Conservation (phyloP, 2,888 invertebrate species). For the Hirtodrosophila duncani region DNA sequence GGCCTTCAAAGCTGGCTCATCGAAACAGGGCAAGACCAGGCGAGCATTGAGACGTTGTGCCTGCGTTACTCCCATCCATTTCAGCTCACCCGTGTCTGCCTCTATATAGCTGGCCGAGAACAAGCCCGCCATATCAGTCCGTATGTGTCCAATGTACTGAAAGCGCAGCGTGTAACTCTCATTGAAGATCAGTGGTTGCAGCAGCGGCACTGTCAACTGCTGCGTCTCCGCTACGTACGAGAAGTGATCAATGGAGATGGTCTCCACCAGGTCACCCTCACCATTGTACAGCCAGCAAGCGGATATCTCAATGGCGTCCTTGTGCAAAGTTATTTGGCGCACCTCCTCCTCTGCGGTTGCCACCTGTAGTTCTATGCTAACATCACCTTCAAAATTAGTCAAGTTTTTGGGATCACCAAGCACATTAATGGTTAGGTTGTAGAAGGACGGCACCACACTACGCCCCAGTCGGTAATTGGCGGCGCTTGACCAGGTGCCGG, state of each 20-base stretch:
- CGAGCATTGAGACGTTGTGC: slow-evolving; percentile 84
- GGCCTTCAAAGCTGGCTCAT: slow-evolving; percentile 85
- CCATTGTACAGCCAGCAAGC: slow-evolving; percentile 33
- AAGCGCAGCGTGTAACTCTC: slow-evolving; percentile 78
- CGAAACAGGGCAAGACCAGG: slow-evolving; percentile 86
- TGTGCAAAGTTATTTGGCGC: slow-evolving; percentile 79
- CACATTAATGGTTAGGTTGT: slow-evolving; percentile 79
- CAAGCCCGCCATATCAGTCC: slow-evolving; percentile 69
- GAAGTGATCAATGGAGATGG: slow-evolving; percentile 18
- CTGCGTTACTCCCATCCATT: slow-evolving; percentile 82
- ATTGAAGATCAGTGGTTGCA: slow-evolving; percentile 65
- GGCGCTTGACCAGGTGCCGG: slow-evolving; percentile 7
- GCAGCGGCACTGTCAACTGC: slow-evolving; percentile 78
- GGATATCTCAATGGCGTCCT: slow-evolving; percentile 56
- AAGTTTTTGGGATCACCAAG: slow-evolving; percentile 38
- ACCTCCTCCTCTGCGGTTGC: slow-evolving; percentile 72
- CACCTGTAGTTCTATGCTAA: slow-evolving; percentile 79
- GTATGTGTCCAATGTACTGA: slow-evolving; percentile 79
- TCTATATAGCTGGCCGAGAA: slow-evolving; percentile 64
- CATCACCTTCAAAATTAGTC: slow-evolving; percentile 66
- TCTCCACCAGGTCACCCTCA: slow-evolving; percentile 15
- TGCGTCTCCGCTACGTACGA: slow-evolving; percentile 67
- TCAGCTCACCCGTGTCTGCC: slow-evolving; percentile 32
- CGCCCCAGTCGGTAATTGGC: slow-evolving; percentile 67
- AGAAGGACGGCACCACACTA: slow-evolving; percentile 79